Base-by-base conservation (phyloP, 2,797 vertebrate species). In the Chrosomus eos region DNA sequence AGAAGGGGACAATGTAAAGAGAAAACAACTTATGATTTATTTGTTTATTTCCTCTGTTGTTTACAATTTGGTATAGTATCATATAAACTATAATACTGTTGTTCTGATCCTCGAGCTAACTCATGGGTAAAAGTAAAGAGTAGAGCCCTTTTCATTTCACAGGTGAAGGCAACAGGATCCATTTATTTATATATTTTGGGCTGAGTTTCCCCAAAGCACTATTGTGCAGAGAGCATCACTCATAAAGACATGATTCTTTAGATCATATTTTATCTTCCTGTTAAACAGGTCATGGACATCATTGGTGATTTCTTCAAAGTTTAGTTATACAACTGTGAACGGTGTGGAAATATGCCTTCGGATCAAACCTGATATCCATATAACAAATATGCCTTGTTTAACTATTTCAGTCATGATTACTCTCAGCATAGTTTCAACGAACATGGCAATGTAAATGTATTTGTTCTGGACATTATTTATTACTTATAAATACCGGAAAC, bases 21-120 rank as follows among this genome's bases (percentile, higher is more conserved):
- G 53, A 70, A 84, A 67, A 70, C 8, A 0, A 76, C 40, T 48
- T 64, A 23, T 77, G 60, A 48, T 81, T 81, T 78, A 84, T 85
- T 60, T 60, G 77, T 83, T 71, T 82, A 81, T 72, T 85, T 36
- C 19, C 72, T 45, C 45, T 64, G 48, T 70, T 76, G 43, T 68
- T 76, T 58, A 75, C 26, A 75, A 51, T 68, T 70, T 60, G 51
- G 51, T 67, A 53, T 70, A 76, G 51, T 31, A 28, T 8, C 45
- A 33, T 80, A 74, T 76, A 28, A 71, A 62, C 73, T 80, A 71
- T 64, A 84, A 70, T 74, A 36, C 23, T 60, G 62, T 64, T 60
- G 26, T 48, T 76, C 60, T 80, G 83, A 80, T 84, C 40, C 40
- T 62, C 18, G 48, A 72, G 76, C 51, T 38, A 67, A 48, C 81